A percentile compares a stretch with the other conserved stretches of the same genome.
Evolutionary conservation across 2,888 invertebrate genomes (phyloP).

Genomic region (Tenodera sinensis): DNA sequence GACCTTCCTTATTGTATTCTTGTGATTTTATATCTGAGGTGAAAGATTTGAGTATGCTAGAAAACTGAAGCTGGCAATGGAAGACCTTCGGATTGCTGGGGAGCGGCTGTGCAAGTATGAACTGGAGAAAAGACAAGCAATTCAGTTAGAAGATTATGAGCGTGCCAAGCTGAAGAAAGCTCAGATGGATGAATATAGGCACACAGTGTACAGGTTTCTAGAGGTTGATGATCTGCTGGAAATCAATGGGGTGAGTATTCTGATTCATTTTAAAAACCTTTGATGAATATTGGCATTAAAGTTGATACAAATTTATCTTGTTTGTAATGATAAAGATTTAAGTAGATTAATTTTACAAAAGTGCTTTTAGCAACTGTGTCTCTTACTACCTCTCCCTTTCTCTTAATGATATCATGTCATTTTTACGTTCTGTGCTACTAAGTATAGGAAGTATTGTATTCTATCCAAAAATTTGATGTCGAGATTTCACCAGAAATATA

Average conservation of each 20-base stretch:
- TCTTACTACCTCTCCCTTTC: too few species aligned
- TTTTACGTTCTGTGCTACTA: too few species aligned
- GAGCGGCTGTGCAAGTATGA: constrained; percentile 88
- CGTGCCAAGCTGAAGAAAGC: constrained; percentile 84
- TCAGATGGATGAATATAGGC: constrained; percentile 81
- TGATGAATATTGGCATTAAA: neutral
- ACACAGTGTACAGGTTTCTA: constrained; percentile 69
- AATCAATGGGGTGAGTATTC: constrained; percentile 60
- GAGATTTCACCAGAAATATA: too few species aligned
- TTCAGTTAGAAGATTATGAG: constrained; percentile 89
- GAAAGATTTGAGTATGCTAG: constrained; percentile 93
- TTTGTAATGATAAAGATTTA: too few species aligned
- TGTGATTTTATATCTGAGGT: constrained; percentile 50
- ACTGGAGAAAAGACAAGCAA: constrained; percentile 87
- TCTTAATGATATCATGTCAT: too few species aligned
- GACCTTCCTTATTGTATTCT: too few species aligned
- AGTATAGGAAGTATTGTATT: too few species aligned
- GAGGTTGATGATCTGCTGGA: constrained; percentile 77
- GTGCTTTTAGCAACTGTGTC: too few species aligned
- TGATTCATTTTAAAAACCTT: neutral
- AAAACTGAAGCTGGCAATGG: constrained; percentile 81
- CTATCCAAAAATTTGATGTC: too few species aligned
- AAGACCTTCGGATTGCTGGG: constrained; percentile 78
- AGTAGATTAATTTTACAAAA: too few species aligned
- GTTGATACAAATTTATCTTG: neutral